Evolutionary conservation across 1,140 invertebrate genomes (phyloP).

Genomic region (Drosophila parabipectinata): DNA sequence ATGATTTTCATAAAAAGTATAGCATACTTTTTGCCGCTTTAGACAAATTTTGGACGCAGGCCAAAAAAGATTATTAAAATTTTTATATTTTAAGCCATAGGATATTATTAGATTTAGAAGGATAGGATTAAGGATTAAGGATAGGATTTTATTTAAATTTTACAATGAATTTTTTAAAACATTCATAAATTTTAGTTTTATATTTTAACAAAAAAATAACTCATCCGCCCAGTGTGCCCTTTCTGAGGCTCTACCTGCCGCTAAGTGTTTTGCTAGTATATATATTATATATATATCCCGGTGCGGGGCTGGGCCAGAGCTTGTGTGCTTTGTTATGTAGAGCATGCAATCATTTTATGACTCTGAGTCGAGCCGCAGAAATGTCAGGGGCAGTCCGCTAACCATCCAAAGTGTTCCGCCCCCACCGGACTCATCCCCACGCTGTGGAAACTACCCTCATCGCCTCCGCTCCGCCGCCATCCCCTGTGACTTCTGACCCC

Average conservation of each 20-base stretch:
- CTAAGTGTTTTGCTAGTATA: slow-evolving; percentile 72
- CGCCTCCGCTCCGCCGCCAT: neutral
- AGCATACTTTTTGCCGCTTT: neutral
- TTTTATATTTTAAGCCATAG: too few relatives aligned
- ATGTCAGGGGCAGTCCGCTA: slow-evolving; percentile 73
- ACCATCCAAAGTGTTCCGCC: slow-evolving; percentile 35
- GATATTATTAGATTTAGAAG: too few relatives aligned
- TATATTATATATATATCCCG: slow-evolving; percentile 29
- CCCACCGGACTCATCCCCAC: slow-evolving; percentile 7
- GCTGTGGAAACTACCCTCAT: neutral
- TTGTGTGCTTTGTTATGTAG: slow-evolving; percentile 64
- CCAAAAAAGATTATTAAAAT: too few relatives aligned
- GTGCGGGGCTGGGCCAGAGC: slow-evolving; percentile 25
- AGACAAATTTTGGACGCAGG: neutral
- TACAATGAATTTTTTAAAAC: neutral
- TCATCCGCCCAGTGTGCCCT: slow-evolving; percentile 27
- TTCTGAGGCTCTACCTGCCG: slow-evolving; percentile 67
- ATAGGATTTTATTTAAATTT: neutral
- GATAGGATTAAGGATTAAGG: too few relatives aligned
- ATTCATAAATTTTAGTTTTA: neutral
- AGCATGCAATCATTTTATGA: slow-evolving; percentile 79
- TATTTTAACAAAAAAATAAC: neutral
- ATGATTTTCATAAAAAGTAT: neutral
- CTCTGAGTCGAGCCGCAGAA: slow-evolving; percentile 63
- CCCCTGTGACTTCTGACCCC: neutral